These are phyloP conservation scores for Cotesia chilonis DNA, from an alignment of 1,140 invertebrate species.

Conservation along the genomic window DNA sequence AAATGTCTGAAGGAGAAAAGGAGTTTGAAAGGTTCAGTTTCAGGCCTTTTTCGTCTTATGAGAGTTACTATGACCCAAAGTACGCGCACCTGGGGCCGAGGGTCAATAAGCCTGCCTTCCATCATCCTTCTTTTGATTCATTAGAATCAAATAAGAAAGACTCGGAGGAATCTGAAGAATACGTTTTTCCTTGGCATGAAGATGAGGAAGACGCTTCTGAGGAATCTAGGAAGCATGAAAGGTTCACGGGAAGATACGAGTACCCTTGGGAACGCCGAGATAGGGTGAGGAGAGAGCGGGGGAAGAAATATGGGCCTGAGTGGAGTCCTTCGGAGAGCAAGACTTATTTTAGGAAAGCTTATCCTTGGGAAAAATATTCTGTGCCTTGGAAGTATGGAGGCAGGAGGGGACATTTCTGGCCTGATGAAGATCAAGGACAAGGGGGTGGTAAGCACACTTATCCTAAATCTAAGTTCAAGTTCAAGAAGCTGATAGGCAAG, in stretches of 20 bases:
- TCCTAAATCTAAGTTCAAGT: constrained; percentile 39
- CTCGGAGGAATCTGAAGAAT: constrained; percentile 31
- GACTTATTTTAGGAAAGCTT: constrained; percentile 28
- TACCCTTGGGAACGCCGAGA: constrained; percentile 56
- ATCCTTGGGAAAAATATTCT: constrained; percentile 44
- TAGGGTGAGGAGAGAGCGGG: constrained; percentile 41
- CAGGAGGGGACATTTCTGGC: background rate
- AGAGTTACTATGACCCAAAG: constrained; percentile 54
- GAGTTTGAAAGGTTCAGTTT: constrained; percentile 39
- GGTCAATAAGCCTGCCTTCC: constrained; percentile 56
- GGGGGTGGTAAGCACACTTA: too few relatives aligned
- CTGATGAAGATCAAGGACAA: too few relatives aligned
- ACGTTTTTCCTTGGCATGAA: constrained; percentile 52
- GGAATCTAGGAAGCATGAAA: constrained; percentile 29
- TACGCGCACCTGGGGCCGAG: constrained; percentile 54
- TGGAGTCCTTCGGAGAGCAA: constrained; percentile 23
- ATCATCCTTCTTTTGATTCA: constrained; percentile 52
- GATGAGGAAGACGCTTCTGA: constrained; percentile 38
- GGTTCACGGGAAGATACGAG: constrained; percentile 42
- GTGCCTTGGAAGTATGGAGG: constrained; percentile 33
- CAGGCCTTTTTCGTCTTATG: constrained; percentile 53
- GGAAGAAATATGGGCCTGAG: constrained; percentile 36
- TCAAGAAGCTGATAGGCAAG: constrained; percentile 10
- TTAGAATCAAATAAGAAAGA: constrained; percentile 35
- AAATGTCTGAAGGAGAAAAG: constrained; percentile 30